These are phyloP conservation scores for Meiosimyza platycephala DNA, from an alignment of 2,888 invertebrate species.

Conservation along the genomic window DNA sequence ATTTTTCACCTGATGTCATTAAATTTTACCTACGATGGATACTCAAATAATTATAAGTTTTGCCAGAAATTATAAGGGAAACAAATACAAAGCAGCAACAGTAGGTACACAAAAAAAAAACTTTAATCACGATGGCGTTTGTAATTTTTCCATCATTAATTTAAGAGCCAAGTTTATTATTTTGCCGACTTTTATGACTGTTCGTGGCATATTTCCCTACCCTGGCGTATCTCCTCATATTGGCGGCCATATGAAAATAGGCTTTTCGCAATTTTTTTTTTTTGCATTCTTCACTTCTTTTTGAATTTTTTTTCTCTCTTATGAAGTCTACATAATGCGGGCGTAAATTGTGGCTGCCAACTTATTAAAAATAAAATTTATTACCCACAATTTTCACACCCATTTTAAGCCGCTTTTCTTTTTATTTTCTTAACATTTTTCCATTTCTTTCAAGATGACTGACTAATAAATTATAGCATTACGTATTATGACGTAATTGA, in stretches of 20 bases:
- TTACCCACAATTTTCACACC: slow-evolving; percentile 1
- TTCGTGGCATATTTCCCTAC: neutral
- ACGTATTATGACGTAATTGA: too few relatives aligned
- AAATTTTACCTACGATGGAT: neutral
- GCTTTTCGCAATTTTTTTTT: slow-evolving; percentile 11
- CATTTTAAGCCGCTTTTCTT: too few relatives aligned
- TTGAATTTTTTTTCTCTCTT: slow-evolving; percentile 11
- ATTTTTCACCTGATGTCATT: slow-evolving; percentile 10
- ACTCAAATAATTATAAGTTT: neutral
- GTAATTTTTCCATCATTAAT: slow-evolving; percentile 15
- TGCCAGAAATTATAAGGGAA: neutral
- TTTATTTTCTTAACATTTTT: too few relatives aligned
- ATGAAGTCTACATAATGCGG: slow-evolving; percentile 5
- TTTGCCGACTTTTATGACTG: slow-evolving; percentile 1
- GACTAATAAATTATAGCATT: too few relatives aligned
- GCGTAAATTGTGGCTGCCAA: slow-evolving; percentile 10
- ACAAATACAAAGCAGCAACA: neutral
- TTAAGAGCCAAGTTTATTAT: slow-evolving; percentile 12
- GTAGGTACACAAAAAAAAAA: too few relatives aligned
- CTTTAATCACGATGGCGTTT: neutral
- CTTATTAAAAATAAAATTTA: slow-evolving; percentile 11
- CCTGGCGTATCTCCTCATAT: too few relatives aligned
- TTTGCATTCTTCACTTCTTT: slow-evolving; percentile 9
- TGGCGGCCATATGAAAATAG: slow-evolving; percentile 17
- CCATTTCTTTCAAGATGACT: too few relatives aligned